These are phyloP conservation scores for Scotopteryx bipunctaria DNA, from an alignment of 2,888 invertebrate genomes.

Conservation along the genomic window DNA sequence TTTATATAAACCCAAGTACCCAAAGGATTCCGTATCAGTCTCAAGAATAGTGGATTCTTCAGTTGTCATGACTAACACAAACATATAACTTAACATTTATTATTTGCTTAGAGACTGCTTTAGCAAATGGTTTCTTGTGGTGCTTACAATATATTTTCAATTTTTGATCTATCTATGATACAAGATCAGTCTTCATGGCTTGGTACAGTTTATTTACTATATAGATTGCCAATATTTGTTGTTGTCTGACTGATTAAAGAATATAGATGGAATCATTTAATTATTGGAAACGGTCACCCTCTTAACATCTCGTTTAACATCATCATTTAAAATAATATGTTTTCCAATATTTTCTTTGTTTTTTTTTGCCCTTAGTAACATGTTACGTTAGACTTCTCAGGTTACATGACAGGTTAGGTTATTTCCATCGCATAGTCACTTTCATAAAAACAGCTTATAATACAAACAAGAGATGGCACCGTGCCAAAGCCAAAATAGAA, in stretches of 20 bases:
- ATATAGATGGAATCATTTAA: background rate
- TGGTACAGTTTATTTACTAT: no score
- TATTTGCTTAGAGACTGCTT: slow-evolving; percentile 68
- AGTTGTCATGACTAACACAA: slow-evolving; percentile 48
- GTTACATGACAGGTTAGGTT: slow-evolving; percentile 81
- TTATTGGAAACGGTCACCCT: background rate
- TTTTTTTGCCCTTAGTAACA: slow-evolving; percentile 33
- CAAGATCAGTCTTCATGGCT: background rate
- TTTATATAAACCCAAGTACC: slow-evolving; percentile 34
- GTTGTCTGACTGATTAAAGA: background rate
- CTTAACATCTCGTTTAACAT: background rate
- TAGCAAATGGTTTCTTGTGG: slow-evolving; percentile 52
- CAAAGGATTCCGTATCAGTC: slow-evolving; percentile 44
- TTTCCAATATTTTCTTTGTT: background rate
- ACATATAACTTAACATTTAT: slow-evolving; percentile 41
- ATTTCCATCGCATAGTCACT: slow-evolving; percentile 81
- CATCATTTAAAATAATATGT: slow-evolving; percentile 10
- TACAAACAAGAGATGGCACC: slow-evolving; percentile 81
- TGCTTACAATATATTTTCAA: background rate
- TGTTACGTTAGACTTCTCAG: slow-evolving; percentile 66
- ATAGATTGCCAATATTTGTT: background rate
- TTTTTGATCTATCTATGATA: background rate
- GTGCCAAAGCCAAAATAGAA: slow-evolving; percentile 78
- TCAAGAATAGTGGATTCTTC: slow-evolving; percentile 48
- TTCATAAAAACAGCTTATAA: slow-evolving; percentile 84